Evolutionary conservation across 2,113 vertebrate species (phyloP).

Genomic region (Oxyruncus cristatus): DNA sequence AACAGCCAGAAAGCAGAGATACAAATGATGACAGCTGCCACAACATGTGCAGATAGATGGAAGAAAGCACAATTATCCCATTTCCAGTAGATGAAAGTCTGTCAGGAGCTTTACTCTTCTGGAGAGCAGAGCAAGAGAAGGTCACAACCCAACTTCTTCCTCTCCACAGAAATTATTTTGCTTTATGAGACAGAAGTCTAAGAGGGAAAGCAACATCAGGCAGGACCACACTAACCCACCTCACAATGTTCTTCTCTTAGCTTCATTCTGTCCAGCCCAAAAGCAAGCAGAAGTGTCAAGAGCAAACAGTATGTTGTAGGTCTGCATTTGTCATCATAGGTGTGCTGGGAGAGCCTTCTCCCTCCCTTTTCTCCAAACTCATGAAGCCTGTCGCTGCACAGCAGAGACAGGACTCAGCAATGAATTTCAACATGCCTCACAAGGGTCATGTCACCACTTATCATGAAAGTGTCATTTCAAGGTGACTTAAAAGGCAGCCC

Average conservation of each 20-base stretch:
- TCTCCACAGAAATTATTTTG: neutral
- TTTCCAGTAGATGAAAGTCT: neutral
- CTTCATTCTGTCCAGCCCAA: neutral
- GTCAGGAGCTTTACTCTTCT: neutral
- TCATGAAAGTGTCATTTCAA: neutral
- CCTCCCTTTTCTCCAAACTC: neutral
- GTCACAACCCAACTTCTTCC: neutral
- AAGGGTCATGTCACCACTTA: neutral
- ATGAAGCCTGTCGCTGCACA: neutral
- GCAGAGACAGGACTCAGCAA: neutral
- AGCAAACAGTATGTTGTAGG: neutral
- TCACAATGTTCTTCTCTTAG: neutral
- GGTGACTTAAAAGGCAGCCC: neutral
- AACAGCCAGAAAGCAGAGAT: conserved; percentile 10
- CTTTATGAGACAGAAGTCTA: neutral
- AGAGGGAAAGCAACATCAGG: neutral
- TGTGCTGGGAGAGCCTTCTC: neutral
- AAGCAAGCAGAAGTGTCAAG: neutral
- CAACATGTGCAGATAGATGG: neutral
- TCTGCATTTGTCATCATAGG: neutral
- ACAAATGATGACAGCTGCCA: conserved; percentile 16
- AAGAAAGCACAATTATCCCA: conserved; percentile 24
- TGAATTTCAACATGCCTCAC: neutral
- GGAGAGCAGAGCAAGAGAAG: neutral
- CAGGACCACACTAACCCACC: neutral